Conservation (phyloP, 2,113 vertebrate genomes). For the Geococcyx californianus region DNA sequence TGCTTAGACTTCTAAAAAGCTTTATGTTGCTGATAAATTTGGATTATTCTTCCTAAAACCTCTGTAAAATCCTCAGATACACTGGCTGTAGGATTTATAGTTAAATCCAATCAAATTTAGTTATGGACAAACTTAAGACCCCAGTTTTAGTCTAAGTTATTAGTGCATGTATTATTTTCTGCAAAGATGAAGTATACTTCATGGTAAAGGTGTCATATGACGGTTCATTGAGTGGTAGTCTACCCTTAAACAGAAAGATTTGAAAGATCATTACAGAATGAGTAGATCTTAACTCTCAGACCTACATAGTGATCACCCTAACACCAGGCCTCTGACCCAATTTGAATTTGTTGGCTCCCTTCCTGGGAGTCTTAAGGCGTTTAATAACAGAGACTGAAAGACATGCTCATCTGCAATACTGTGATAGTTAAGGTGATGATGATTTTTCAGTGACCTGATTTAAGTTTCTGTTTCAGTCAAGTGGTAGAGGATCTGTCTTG, state of each 20-base stretch:
- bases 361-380: background rate
- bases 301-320: background rate
- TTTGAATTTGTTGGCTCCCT: background rate
- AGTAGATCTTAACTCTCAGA: background rate
- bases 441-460: background rate
- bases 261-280: background rate
- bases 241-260: background rate
- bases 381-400: background rate
- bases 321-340: rapidly evolving
- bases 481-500: background rate
- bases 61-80: background rate
- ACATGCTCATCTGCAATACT: background rate
- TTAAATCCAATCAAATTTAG: background rate
- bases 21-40: constrained; percentile 4
- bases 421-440: background rate
- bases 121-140: background rate
- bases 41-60: background rate
- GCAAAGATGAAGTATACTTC: background rate
- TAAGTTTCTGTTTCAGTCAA: background rate
- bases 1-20: background rate
- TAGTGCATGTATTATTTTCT: background rate
- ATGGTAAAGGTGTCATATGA: background rate
- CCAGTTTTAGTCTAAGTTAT: background rate
- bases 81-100: background rate
- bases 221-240: background rate